These are phyloP conservation scores for Tiliqua scincoides DNA, from an alignment of 2,113 vertebrate genomes.

Conservation along the genomic window DNA sequence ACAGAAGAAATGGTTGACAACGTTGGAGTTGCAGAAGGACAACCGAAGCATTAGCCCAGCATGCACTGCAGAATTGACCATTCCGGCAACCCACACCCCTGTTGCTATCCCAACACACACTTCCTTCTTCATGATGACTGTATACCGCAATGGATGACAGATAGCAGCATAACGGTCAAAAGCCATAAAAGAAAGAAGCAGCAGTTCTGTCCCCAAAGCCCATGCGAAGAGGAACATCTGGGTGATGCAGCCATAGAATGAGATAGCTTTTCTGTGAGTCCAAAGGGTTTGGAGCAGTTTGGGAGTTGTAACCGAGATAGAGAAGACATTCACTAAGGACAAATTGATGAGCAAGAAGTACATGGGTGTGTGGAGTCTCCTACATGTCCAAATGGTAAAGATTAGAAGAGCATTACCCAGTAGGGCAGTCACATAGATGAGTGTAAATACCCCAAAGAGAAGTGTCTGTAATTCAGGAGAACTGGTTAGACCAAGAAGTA, in stretches of 20 bases:
- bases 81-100: conserved; percentile 9
- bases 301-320: conserved; percentile 44
- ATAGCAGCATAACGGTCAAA: conserved; percentile 14
- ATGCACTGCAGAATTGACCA: no score
- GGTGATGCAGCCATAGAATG: conserved; percentile 27
- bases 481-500: conserved; percentile 22
- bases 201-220: conserved; percentile 37
- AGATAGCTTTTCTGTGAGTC: conserved; percentile 33
- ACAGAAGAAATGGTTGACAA: no score
- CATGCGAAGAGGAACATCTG: conserved; percentile 48
- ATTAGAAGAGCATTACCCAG: conserved; percentile 16
- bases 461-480: conserved; percentile 26
- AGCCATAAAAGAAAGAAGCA: conserved; percentile 40
- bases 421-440: conserved; percentile 17
- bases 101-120: conserved; percentile 23
- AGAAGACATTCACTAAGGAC: conserved; percentile 16
- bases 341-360: conserved; percentile 10
- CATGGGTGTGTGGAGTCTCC: not conserved
- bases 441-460: conserved; percentile 37
- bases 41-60: no score
- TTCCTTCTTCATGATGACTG: conserved; percentile 36
- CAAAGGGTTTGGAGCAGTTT: conserved; percentile 50
- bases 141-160: conserved; percentile 47
- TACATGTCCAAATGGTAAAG: conserved; percentile 26
- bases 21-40: no score